Evolutionary conservation across 2,888 invertebrate species (phyloP).

Genomic region (Lydus trimaculatus): DNA sequence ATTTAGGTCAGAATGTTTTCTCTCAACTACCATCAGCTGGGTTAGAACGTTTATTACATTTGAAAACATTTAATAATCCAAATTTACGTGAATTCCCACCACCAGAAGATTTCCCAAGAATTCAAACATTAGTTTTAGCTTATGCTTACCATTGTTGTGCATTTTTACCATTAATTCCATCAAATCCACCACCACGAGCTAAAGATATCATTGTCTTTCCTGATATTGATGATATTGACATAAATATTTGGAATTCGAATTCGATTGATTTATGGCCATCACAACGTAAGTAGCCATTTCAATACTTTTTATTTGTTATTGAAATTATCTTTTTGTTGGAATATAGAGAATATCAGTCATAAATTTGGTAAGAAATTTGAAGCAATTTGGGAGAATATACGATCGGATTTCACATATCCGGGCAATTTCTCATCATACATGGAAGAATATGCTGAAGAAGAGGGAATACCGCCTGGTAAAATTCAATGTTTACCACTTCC

Average conservation of each 20-base stretch:
- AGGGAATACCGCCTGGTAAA: slow-evolving; percentile 58
- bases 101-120: slow-evolving; percentile 84
- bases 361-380: slow-evolving; percentile 75
- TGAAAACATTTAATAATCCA: slow-evolving; percentile 94
- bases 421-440: slow-evolving; percentile 74
- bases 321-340: not conserved
- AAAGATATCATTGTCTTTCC: slow-evolving; percentile 75
- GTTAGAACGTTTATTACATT: slow-evolving; percentile 77
- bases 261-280: slow-evolving; percentile 85
- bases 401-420: slow-evolving; percentile 74
- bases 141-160: slow-evolving; percentile 98
- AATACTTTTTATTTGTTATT: slow-evolving; percentile 12
- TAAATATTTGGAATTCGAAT: slow-evolving; percentile 81
- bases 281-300: slow-evolving; percentile 68
- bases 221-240: slow-evolving; percentile 73
- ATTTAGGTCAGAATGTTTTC: slow-evolving; percentile 90
- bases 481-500: slow-evolving; percentile 86
- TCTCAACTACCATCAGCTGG: slow-evolving; percentile 83
- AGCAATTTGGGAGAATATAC: slow-evolving; percentile 74
- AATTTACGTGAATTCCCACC: slow-evolving; percentile 86
- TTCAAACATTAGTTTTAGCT: slow-evolving; percentile 84
- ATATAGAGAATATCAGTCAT: slow-evolving; percentile 74
- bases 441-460: slow-evolving; percentile 77
- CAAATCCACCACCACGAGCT: slow-evolving; percentile 62
- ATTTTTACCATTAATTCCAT: slow-evolving; percentile 75